Base-by-base conservation (phyloP, 2,888 invertebrate species). In the Tricholauxania praeusta region DNA sequence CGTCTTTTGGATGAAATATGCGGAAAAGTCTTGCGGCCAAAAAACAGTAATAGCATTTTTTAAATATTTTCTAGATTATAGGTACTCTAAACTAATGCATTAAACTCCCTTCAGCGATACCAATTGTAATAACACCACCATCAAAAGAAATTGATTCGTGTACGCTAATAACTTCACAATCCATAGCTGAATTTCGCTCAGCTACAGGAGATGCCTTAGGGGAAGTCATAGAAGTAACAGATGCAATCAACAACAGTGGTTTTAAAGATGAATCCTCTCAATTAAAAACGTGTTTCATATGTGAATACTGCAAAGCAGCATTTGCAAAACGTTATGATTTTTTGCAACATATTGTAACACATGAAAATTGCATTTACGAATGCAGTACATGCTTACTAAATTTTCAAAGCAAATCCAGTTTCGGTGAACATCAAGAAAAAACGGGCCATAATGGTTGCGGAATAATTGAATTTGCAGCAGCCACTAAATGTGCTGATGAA, bases 311-410 rank as follows among this genome's bases (percentile, higher is more conserved):
- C 77, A 88, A 88, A 66, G 82, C 87, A 80, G 83, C 85, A 78
- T 90, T 90, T 82, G 83, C 85, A 1, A 88, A 87, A 74, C 84
- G 87, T n/a, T 87, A 88, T 0, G 86, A 88, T 8, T 90, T 90
- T 82, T 88, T 90, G 86, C 88, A 90, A 6, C 92, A 92, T 81
- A 88, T 90, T 72, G 89, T 90, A 60, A 89, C 88, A 65, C 93
- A 93, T 83, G 91, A 91, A 73, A 89, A 89, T 17, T 89, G 91
- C 17, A 86, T 88, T 68, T 92, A 90, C 82, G 90, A 90, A 79
- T 93, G 93, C 84, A 83, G 76, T 1, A 84, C 88, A 72, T 92
- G 92, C 80, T 83, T 85, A 14, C 84, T 85, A 48, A 82, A 85
- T 49, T 91, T 90, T 82, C 82, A 87, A 12, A 89, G 89, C 3